A percentile compares a stretch with the other conserved stretches of the same genome.
Conservation (phyloP, 2,797 vertebrate genomes). For the Crenichthys baileyi region DNA sequence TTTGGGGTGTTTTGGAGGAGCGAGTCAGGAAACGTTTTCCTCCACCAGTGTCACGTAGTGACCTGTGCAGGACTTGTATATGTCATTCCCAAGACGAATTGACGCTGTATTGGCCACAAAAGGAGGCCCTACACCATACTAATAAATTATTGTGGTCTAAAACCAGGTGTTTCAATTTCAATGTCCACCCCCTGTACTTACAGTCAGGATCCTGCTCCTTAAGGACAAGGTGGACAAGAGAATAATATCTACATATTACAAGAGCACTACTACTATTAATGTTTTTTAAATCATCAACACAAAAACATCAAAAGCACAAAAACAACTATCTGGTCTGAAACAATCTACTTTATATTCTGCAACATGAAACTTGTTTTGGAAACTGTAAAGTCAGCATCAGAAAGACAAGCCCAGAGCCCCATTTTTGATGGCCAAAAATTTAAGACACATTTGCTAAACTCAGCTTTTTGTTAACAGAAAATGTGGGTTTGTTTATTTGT, state of each 20-base stretch:
- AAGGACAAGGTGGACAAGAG: background rate
- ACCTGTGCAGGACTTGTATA: too few species aligned
- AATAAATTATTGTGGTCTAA: too few species aligned
- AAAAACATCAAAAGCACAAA: too few species aligned
- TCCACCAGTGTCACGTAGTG: too few species aligned
- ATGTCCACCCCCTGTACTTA: too few species aligned
- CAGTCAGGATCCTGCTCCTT: background rate
- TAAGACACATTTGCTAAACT: slow-evolving; percentile 50
- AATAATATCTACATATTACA: background rate
- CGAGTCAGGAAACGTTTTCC: too few species aligned
- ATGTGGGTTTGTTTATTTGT: slow-evolving; percentile 73
- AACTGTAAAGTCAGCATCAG: slow-evolving; percentile 26
- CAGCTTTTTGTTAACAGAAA: slow-evolving; percentile 56
- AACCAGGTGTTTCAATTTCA: too few species aligned
- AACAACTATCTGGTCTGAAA: background rate
- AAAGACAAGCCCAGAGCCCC: slow-evolving; percentile 14
- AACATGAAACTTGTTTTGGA: slow-evolving; percentile 15
- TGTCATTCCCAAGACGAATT: too few species aligned
- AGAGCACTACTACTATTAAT: background rate
- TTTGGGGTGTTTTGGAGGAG: too few species aligned
- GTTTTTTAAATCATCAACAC: background rate
- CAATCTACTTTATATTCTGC: slow-evolving; percentile 1
- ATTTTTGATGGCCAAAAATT: slow-evolving; percentile 46
- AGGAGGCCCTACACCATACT: too few species aligned
- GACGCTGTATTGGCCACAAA: too few species aligned